phyloP scores from a whole-genome alignment of 1,140 invertebrate species.

The Nylanderia fulva region DNA sequence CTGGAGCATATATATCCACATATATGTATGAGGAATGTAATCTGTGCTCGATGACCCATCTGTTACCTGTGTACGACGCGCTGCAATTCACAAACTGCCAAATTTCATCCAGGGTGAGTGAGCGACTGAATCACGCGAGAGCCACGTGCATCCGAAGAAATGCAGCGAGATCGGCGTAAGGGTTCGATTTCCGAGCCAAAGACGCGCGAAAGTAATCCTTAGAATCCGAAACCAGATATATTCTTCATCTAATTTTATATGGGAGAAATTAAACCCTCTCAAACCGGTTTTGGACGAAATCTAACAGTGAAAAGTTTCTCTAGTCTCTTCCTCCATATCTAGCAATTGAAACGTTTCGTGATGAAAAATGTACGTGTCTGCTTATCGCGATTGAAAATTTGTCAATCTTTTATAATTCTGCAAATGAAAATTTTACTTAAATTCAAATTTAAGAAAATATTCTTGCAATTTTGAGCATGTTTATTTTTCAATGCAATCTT shows the following conservation, averaged over 20 bases:
- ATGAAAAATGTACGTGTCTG: neutral
- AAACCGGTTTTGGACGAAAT: no score
- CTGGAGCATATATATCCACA: slow-evolving; percentile 65
- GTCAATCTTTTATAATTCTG: neutral
- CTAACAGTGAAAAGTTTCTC: no score
- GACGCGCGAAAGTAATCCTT: slow-evolving; percentile 5
- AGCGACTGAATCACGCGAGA: neutral
- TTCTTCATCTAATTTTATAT: neutral
- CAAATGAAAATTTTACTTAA: neutral
- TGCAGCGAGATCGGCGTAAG: neutral
- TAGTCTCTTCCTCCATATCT: no score
- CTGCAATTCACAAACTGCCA: slow-evolving; percentile 53
- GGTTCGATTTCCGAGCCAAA: neutral
- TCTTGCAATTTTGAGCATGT: no score
- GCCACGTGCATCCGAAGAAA: slow-evolving; percentile 17
- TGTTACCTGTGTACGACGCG: slow-evolving; percentile 74
- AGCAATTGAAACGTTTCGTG: neutral
- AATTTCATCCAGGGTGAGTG: slow-evolving; percentile 63
- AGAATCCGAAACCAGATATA: neutral
- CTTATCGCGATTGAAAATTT: no score
- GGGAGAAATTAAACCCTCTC: neutral
- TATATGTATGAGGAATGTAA: slow-evolving; percentile 82
- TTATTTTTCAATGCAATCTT: neutral
- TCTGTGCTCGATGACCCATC: slow-evolving; percentile 77
- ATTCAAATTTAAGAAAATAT: neutral